Conservation (phyloP, 2,113 vertebrate genomes). For the Osmerus mordax region DNA sequence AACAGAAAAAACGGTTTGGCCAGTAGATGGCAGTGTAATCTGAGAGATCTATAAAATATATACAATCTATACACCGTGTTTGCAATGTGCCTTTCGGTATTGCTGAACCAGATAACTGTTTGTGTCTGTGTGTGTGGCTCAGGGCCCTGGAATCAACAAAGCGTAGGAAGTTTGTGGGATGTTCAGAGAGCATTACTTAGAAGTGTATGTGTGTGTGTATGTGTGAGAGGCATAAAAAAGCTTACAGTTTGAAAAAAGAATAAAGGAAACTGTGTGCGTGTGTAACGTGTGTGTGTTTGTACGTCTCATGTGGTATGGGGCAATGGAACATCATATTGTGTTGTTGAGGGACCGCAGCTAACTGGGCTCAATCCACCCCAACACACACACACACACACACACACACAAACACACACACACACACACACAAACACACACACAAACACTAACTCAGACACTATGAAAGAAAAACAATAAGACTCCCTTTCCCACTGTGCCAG, state of each 20-base stretch:
- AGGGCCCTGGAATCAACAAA: conserved; percentile 29
- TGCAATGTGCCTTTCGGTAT: conserved; percentile 5
- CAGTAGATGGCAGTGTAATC: conserved; percentile 64
- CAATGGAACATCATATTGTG: conserved; percentile 66
- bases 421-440: conserved; percentile 14
- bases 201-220: conserved; percentile 26
- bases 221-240: conserved; percentile 18
- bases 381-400: conserved; percentile 36
- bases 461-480: too few species aligned
- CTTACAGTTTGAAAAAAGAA: conserved; percentile 47
- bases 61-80: background rate
- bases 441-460: background rate
- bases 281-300: conserved; percentile 23
- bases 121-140: conserved; percentile 48
- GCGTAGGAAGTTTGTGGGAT: conserved; percentile 55
- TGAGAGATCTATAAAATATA: conserved; percentile 24
- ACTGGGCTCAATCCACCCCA: conserved; percentile 46
- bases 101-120: conserved; percentile 8
- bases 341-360: conserved; percentile 37
- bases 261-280: conserved; percentile 49
- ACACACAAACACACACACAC: conserved; percentile 4
- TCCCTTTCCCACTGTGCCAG: too few species aligned
- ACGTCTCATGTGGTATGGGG: conserved; percentile 53
- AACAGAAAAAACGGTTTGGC: background rate
- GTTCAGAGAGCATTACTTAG: conserved; percentile 36